These are phyloP conservation scores for Rhinophrynus dorsalis DNA, from an alignment of 2,797 vertebrate genomes.

Conservation along the genomic window DNA sequence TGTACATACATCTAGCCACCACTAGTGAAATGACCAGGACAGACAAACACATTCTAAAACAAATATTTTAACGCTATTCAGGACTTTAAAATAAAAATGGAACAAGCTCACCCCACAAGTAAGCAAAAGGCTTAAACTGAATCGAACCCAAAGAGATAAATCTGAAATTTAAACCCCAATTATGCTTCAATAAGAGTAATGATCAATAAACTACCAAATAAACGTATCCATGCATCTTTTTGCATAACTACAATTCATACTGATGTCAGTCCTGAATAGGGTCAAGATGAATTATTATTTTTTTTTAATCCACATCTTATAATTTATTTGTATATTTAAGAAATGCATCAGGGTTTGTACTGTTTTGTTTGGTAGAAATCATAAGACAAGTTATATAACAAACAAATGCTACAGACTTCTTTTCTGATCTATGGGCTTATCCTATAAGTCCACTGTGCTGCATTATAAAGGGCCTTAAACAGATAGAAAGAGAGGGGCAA, in stretches of 20 bases:
- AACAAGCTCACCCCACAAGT: too few species aligned
- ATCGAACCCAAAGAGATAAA: too few species aligned
- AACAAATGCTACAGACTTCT: constrained; percentile 29
- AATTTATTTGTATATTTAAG: background rate
- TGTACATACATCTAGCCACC: background rate
- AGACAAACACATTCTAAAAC: constrained; percentile 27
- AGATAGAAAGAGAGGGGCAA: too few species aligned
- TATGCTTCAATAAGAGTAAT: too few species aligned
- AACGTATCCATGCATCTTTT: too few species aligned
- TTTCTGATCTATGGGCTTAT: constrained; percentile 27
- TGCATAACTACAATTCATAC: too few species aligned
- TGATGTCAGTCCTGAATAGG: constrained; percentile 39
- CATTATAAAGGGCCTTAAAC: too few species aligned
- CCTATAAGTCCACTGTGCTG: constrained; percentile 21
- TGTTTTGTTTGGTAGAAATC: constrained; percentile 36
- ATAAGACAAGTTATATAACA: constrained; percentile 28
- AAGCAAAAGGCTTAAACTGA: too few species aligned
- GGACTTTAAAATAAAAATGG: constrained; percentile 19
- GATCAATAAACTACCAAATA: too few species aligned
- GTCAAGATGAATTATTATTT: constrained; percentile 37
- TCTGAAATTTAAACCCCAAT: too few species aligned
- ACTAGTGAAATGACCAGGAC: constrained; percentile 11
- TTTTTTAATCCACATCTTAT: constrained; percentile 33
- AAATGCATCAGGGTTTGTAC: background rate
- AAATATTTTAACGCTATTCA: constrained; percentile 37